Conservation (phyloP, 2,797 vertebrate species). For the Notolepis coatsorum region DNA sequence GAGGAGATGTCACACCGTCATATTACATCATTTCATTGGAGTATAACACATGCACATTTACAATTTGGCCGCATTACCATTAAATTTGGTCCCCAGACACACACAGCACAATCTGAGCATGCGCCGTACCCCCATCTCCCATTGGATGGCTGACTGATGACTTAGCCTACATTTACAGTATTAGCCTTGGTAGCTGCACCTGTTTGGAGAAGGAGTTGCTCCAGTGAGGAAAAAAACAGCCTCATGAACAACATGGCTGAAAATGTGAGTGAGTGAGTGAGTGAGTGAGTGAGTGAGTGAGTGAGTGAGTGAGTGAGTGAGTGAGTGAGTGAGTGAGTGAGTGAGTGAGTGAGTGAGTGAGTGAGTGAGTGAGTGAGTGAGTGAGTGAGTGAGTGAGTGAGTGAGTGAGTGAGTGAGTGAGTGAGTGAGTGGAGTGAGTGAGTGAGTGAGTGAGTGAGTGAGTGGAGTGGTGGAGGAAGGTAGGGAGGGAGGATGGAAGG, state of each 20-base stretch:
- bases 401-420: neutral
- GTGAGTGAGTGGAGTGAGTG: neutral
- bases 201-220: conserved; percentile 39
- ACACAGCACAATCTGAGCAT: too few species aligned
- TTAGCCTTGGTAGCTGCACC: too few species aligned
- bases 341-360: neutral
- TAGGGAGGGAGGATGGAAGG: conserved; percentile 30
- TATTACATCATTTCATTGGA: too few species aligned
- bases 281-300: neutral
- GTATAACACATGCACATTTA: too few species aligned
- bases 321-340: neutral
- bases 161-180: too few species aligned
- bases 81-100: too few species aligned
- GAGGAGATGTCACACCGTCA: too few species aligned
- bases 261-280: conserved; percentile 18
- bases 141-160: too few species aligned
- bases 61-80: too few species aligned
- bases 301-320: neutral
- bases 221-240: conserved; percentile 33
- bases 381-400: neutral
- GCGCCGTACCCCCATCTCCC: too few species aligned
- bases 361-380: neutral
- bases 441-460: conserved; percentile 7
- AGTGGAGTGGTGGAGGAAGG: conserved; percentile 13
- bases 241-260: conserved; percentile 18